Percentiles rank a stretch among this genome's conserved stretches.
phyloP scores from a whole-genome alignment of 2,113 vertebrate genomes.

The Paralichthys olivaceus region DNA sequence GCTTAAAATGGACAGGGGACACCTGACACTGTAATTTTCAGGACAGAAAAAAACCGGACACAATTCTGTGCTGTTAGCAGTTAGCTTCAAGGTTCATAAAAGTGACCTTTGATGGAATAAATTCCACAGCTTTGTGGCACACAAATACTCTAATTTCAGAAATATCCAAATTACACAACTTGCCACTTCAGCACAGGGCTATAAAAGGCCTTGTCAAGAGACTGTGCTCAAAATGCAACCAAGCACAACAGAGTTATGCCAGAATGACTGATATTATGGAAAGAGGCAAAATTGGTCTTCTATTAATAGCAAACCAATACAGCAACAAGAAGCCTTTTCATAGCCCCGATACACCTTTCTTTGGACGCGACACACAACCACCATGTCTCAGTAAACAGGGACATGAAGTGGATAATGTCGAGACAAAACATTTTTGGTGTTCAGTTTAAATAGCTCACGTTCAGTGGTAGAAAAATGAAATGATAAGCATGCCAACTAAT shows the following conservation, averaged over 20 bases:
- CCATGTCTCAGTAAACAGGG: conserved; percentile 42
- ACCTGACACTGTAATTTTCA: conserved; percentile 13
- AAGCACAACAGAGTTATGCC: conserved; percentile 72
- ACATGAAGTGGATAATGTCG: conserved; percentile 14
- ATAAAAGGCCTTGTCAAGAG: conserved; percentile 72
- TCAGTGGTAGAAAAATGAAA: not conserved
- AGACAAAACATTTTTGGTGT: conserved; percentile 38
- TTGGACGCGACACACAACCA: conserved; percentile 40
- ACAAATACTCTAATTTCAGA: conserved; percentile 65
- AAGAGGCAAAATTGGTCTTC: conserved; percentile 61
- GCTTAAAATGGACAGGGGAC: conserved; percentile 3
- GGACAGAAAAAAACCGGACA: conserved; percentile 1
- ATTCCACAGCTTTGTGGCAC: conserved; percentile 47
- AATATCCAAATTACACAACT: conserved; percentile 71
- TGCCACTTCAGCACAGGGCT: conserved; percentile 62
- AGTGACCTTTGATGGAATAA: conserved; percentile 56
- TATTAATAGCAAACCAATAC: conserved; percentile 68
- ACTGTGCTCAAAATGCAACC: conserved; percentile 70
- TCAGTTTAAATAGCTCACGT: conserved; percentile 16
- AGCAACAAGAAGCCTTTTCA: conserved; percentile 65
- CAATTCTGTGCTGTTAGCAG: conserved; percentile 3
- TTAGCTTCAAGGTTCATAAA: conserved; percentile 31
- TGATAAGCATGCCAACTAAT: not conserved
- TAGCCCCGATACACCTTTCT: conserved; percentile 54
- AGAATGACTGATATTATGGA: conserved; percentile 71